A percentile compares a stretch with the other conserved stretches of the same genome.
These are phyloP conservation scores for Diorhabda elongata DNA, from an alignment of 1,140 invertebrate species.

Conservation along the genomic window DNA sequence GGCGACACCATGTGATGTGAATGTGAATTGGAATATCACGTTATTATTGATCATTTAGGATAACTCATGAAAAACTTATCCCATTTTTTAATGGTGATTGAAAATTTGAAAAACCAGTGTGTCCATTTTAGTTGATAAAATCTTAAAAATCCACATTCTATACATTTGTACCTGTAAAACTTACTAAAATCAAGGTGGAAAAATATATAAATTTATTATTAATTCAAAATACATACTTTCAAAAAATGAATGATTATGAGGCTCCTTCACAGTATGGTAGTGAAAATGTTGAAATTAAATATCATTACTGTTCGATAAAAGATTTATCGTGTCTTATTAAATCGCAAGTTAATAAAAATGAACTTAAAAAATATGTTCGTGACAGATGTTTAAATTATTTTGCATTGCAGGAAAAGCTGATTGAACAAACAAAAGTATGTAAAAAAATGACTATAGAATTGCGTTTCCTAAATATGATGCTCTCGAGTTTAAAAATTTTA, in stretches of 20 bases:
- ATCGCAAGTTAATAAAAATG: constrained; percentile 32
- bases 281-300: constrained; percentile 21
- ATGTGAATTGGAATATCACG: too few species aligned
- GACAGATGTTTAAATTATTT: constrained; percentile 39
- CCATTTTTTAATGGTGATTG: too few species aligned
- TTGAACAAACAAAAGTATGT: constrained; percentile 26
- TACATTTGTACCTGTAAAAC: too few species aligned
- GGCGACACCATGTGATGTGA: too few species aligned
- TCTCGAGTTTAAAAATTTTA: constrained; percentile 35
- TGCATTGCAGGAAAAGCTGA: constrained; percentile 26
- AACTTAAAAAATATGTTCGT: constrained; percentile 34
- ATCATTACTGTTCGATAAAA: constrained; percentile 39
- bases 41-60: too few species aligned
- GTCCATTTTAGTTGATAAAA: too few species aligned
- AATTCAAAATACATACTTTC: constrained; percentile 30
- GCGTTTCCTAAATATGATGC: constrained; percentile 18
- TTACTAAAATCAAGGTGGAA: too few species aligned
- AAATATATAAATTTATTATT: constrained; percentile 22
- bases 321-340: constrained; percentile 33
- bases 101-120: too few species aligned
- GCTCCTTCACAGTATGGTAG: not conserved
- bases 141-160: too few species aligned
- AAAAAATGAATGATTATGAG: constrained; percentile 6
- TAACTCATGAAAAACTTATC: too few species aligned
- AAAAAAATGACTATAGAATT: constrained; percentile 16